These are phyloP conservation scores for Pitangus sulphuratus DNA, from an alignment of 2,797 vertebrate species.

Conservation along the genomic window DNA sequence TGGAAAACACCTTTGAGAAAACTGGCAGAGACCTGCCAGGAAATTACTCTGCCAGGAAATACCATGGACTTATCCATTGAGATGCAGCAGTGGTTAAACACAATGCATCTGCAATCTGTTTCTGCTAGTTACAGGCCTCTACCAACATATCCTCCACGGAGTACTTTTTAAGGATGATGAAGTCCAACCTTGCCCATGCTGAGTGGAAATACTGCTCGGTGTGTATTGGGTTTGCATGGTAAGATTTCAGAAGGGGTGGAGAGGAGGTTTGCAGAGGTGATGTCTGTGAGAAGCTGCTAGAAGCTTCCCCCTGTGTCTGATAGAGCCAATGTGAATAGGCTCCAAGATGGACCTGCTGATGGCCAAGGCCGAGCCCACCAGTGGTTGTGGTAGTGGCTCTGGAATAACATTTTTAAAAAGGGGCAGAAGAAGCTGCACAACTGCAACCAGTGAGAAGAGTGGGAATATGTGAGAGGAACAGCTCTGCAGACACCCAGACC, in stretches of 20 bases:
- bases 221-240: neutral
- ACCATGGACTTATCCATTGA: neutral
- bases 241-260: neutral
- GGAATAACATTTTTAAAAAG: neutral
- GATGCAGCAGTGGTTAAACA: neutral
- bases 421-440: neutral
- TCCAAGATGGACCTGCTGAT: fast-evolving
- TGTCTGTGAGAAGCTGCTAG: neutral
- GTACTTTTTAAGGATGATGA: neutral
- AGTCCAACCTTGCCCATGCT: neutral
- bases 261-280: neutral
- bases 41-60: neutral
- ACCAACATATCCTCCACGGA: neutral
- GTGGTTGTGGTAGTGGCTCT: fast-evolving
- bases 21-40: neutral
- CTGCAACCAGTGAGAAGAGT: neutral
- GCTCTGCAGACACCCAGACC: neutral
- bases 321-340: neutral
- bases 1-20: neutral
- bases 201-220: neutral
- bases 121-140: neutral
- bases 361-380: neutral
- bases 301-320: neutral
- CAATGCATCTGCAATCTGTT: neutral
- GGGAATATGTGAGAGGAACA: neutral